These are phyloP conservation scores for Neosalanx taihuensis DNA, from an alignment of 2,797 vertebrate species.

Conservation along the genomic window DNA sequence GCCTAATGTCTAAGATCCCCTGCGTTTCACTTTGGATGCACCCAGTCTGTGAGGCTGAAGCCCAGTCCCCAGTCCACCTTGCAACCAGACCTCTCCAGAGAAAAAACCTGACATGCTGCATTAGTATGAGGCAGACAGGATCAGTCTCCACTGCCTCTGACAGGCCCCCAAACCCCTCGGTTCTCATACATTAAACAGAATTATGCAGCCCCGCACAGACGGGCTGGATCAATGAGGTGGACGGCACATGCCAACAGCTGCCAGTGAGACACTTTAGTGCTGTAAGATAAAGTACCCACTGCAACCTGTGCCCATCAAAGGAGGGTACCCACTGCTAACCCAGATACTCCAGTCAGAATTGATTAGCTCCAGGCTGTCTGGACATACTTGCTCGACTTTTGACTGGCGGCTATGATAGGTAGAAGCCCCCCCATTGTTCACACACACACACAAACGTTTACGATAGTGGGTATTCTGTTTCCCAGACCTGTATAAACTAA, in stretches of 20 bases:
- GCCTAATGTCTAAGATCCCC: conserved; percentile 49
- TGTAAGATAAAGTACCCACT: conserved; percentile 57
- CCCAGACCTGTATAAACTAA: conserved; percentile 2
- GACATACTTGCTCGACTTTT: conserved; percentile 12
- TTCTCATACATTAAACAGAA: conserved; percentile 72
- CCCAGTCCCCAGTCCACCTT: conserved; percentile 45
- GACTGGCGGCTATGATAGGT: conserved; percentile 33
- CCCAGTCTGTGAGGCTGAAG: conserved; percentile 50
- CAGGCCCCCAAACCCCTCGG: conserved; percentile 46
- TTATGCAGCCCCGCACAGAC: conserved; percentile 67
- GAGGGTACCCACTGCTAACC: conserved; percentile 38
- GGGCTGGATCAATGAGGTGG: conserved; percentile 65
- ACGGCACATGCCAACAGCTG: conserved; percentile 63
- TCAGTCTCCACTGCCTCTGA: conserved; percentile 57
- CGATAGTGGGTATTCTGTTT: background rate
- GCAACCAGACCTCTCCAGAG: conserved; percentile 41
- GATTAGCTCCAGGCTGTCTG: conserved; percentile 48
- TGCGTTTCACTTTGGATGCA: conserved; percentile 38
- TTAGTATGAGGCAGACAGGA: conserved; percentile 62
- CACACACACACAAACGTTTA: conserved; percentile 6
- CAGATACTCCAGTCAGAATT: conserved; percentile 51
- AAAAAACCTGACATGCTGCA: conserved; percentile 54
- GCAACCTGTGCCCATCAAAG: conserved; percentile 50
- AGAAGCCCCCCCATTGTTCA: background rate
- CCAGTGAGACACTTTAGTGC: conserved; percentile 59